Percentiles rank a stretch among this genome's conserved stretches.
These are phyloP conservation scores for Cyphomyrus discorhynchus DNA, from an alignment of 2,113 vertebrate genomes.

Conservation along the genomic window DNA sequence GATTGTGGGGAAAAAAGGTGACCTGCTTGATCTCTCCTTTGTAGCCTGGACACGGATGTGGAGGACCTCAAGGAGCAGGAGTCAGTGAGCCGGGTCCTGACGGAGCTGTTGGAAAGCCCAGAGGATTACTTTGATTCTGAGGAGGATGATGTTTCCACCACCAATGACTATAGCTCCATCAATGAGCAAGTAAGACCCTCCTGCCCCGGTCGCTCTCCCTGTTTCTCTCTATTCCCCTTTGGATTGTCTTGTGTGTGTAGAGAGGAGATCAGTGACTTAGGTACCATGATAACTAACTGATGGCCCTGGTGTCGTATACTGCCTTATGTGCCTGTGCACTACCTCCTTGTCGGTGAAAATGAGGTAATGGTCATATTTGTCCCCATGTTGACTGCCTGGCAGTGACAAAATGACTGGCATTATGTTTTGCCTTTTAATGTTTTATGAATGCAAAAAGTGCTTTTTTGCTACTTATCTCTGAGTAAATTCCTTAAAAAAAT, in stretches of 20 bases:
- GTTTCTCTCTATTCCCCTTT: background rate
- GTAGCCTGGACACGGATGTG: conserved; percentile 78
- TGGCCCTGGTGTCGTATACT: background rate
- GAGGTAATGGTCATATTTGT: background rate
- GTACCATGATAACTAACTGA: background rate
- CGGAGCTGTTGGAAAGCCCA: conserved; percentile 90
- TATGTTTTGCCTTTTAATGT: background rate
- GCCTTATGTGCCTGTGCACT: background rate
- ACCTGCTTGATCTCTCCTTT: background rate
- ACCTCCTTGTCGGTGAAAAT: background rate
- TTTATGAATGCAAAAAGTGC: background rate
- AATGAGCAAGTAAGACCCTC: conserved; percentile 78
- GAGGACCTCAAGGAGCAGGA: conserved; percentile 91
- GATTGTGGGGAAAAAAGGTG: background rate
- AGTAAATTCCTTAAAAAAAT: background rate
- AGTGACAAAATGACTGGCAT: background rate
- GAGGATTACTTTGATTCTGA: conserved; percentile 90
- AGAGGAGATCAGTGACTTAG: conserved; percentile 6
- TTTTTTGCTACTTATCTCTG: background rate
- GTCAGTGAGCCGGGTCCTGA: conserved; percentile 85
- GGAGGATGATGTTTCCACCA: conserved; percentile 88
- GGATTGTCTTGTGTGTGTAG: background rate
- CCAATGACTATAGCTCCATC: conserved; percentile 93
- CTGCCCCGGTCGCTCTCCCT: background rate
- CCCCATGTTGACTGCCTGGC: background rate